Conservation (phyloP, 1,140 invertebrate genomes). For the Magallana gigas region DNA sequence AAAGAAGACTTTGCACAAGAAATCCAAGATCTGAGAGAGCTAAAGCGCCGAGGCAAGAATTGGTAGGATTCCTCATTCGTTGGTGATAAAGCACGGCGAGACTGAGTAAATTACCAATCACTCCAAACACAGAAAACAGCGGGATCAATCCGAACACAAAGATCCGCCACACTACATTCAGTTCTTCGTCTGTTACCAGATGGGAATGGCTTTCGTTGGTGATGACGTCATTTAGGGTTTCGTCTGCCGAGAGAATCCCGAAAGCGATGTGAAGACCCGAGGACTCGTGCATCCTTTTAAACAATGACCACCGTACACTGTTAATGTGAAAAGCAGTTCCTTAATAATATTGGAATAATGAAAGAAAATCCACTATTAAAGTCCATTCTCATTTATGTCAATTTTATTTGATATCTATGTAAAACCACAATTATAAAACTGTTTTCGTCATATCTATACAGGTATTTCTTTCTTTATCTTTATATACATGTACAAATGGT, state of each 20-base stretch:
- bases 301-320: background rate
- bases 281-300: slow-evolving; percentile 7
- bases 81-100: slow-evolving; percentile 68
- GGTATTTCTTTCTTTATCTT: too few relatives aligned
- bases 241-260: slow-evolving; percentile 15
- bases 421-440: too few relatives aligned
- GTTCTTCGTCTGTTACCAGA: background rate
- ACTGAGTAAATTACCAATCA: slow-evolving; percentile 69
- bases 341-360: too few relatives aligned
- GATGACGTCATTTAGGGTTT: background rate
- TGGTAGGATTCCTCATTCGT: slow-evolving; percentile 69
- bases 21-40: slow-evolving; percentile 72
- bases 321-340: too few relatives aligned
- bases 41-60: slow-evolving; percentile 67
- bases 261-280: background rate
- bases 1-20: slow-evolving; percentile 68
- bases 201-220: background rate
- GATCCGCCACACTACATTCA: slow-evolving; percentile 18
- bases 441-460: too few relatives aligned
- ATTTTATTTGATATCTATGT: too few relatives aligned
- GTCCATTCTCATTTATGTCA: too few relatives aligned
- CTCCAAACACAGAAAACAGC: slow-evolving; percentile 65
- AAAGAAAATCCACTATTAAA: too few relatives aligned
- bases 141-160: slow-evolving; percentile 67
- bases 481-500: too few relatives aligned